Percentiles rank a stretch among this genome's conserved stretches.
These are phyloP conservation scores for Osmoderma eremita DNA, from an alignment of 2,888 invertebrate genomes.

Conservation along the genomic window DNA sequence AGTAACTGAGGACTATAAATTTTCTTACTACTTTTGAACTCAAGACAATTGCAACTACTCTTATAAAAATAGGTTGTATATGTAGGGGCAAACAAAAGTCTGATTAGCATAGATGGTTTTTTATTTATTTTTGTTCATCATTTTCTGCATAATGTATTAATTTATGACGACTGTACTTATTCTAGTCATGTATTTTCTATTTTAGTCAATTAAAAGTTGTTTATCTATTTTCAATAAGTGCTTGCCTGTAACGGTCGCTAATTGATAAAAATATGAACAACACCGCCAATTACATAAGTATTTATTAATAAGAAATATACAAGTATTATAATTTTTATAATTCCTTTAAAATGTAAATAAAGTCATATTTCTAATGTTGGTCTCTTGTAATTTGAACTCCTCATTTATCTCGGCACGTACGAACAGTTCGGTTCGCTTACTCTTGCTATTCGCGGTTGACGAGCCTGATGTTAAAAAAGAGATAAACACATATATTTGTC, in stretches of 20 bases:
- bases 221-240: slow-evolving; percentile 15
- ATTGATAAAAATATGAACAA: slow-evolving; percentile 28
- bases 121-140: slow-evolving; percentile 16
- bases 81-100: slow-evolving; percentile 25
- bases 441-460: not conserved
- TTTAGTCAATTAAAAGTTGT: slow-evolving; percentile 30
- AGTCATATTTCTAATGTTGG: slow-evolving; percentile 20
- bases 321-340: slow-evolving; percentile 39
- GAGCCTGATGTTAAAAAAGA: not conserved
- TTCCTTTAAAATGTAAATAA: slow-evolving; percentile 39
- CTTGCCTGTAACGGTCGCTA: slow-evolving; percentile 1
- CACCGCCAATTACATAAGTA: slow-evolving; percentile 15
- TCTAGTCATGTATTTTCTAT: slow-evolving; percentile 31
- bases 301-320: slow-evolving; percentile 26
- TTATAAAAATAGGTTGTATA: not conserved
- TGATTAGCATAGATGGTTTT: slow-evolving; percentile 29
- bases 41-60: too few species aligned
- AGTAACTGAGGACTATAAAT: too few species aligned
- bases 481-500: too few species aligned
- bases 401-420: not conserved
- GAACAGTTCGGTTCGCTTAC: not conserved
- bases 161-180: slow-evolving; percentile 24
- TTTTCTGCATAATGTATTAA: not conserved
- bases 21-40: too few species aligned
- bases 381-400: not conserved